These are phyloP conservation scores for Acrocephalus kingi DNA, from an alignment of 2,113 vertebrate genomes.

Conservation along the genomic window DNA sequence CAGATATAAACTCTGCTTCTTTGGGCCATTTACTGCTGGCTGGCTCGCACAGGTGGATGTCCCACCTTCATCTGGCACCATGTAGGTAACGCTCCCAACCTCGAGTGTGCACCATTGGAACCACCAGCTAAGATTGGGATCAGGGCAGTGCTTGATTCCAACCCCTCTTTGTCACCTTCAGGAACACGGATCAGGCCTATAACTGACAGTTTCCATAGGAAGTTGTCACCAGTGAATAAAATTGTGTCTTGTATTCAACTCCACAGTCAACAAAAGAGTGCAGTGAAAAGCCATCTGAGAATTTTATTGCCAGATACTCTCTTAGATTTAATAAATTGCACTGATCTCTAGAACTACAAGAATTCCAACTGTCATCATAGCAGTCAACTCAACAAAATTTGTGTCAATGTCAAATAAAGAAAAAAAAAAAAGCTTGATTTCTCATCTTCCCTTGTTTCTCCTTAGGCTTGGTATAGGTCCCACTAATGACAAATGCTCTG, in stretches of 20 bases:
- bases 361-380: background rate
- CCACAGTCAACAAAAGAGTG: background rate
- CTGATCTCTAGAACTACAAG: background rate
- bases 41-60: background rate
- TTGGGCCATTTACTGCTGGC: background rate
- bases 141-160: background rate
- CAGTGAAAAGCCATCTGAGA: background rate
- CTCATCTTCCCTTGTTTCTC: background rate
- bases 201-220: background rate
- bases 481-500: background rate
- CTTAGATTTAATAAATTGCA: background rate
- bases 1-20: no score
- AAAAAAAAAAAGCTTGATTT: background rate
- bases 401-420: background rate
- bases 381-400: background rate
- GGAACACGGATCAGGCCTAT: background rate
- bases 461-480: background rate
- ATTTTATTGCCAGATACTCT: background rate
- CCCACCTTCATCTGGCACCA: background rate
- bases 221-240: background rate
- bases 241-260: background rate
- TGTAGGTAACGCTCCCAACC: rapidly evolving
- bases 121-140: background rate
- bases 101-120: rapidly evolving
- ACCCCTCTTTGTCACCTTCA: background rate